A percentile compares a stretch with the other conserved stretches of the same genome.
These are phyloP conservation scores for Campopleginae sp. DNA, from an alignment of 2,888 invertebrate species.

Conservation along the genomic window DNA sequence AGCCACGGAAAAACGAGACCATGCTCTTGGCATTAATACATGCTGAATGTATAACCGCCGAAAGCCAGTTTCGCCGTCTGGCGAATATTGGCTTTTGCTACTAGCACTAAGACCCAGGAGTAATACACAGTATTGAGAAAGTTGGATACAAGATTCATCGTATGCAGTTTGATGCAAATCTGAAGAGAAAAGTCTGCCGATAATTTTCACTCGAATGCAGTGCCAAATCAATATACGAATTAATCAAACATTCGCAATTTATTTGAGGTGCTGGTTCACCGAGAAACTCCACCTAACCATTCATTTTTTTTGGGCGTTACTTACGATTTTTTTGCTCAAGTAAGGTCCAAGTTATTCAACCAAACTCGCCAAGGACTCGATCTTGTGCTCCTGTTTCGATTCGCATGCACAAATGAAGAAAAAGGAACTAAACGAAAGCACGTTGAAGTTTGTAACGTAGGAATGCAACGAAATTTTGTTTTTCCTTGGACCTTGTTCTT, in stretches of 20 bases:
- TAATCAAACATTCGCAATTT: neutral
- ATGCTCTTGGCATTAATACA: slow-evolving; percentile 33
- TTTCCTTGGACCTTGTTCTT: too few species aligned
- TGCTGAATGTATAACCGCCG: neutral
- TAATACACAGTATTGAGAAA: neutral
- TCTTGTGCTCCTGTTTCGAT: neutral
- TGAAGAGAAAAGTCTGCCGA: neutral
- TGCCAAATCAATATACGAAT: neutral
- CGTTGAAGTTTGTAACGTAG: too few species aligned
- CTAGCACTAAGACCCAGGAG: neutral
- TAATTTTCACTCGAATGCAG: neutral
- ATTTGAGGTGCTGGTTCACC: neutral
- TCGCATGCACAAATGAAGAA: too few species aligned
- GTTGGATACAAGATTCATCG: neutral
- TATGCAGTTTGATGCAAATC: neutral
- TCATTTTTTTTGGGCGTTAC: neutral
- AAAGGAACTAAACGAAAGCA: too few species aligned
- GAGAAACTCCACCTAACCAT: neutral
- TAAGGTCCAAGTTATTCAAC: neutral
- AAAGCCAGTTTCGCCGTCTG: slow-evolving; percentile 43
- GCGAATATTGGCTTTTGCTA: slow-evolving; percentile 46
- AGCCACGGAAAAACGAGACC: slow-evolving; percentile 22
- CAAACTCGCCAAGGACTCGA: neutral
- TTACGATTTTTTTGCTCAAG: neutral
- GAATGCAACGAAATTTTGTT: too few species aligned